Base-by-base conservation (phyloP, 1,140 invertebrate species). In the Drosophila rhopaloa region DNA sequence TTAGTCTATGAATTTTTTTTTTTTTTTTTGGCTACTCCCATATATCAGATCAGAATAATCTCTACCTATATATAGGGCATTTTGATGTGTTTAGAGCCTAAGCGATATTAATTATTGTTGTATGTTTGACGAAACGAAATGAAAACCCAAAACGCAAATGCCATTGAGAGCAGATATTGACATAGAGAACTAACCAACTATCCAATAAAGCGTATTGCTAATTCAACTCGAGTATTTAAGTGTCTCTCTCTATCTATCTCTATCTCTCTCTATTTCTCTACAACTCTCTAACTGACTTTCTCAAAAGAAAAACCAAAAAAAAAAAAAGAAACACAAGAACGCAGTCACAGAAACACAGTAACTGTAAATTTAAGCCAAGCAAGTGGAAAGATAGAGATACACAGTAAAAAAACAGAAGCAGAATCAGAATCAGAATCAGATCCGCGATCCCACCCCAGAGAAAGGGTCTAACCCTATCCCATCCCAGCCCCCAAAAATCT, bases 41-140 rank as follows among this genome's bases (percentile, higher is more conserved):
- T 63, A 67, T 48, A 63, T 63, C 59, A 68, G 61, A 68, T 66
- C 65, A 71, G 53, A 71, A 70, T 70, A 71, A 68, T 71, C 67
- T 71, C 44, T 57, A 67, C 51, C 63, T 53, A 66, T 35, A 75
- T 35, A 76, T 51, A 65, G 47, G 61, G 14, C 40, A 37, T 65
- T 76, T 74, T 27, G 41, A 43, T 75, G 68, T 75, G 68, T 75
- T 54, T 74, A 63, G 59, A 41, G 58, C 59, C 9, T 75, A 67
- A 59, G 73, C 29, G 54, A 76, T 56, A 76, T 51, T 57, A 70
- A 54, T 77, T 63, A 56, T 78, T 78, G 76, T 78, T 78, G 76
- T 78, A 43, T 70, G 76, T 78, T 76, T 77, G 58, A 63, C 37
- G 16, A 41, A 40, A 61, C 16, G n/a, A 24, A 50, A 51, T 3